phyloP scores from a whole-genome alignment of 2,888 invertebrate species.

The Apantesis nais region DNA sequence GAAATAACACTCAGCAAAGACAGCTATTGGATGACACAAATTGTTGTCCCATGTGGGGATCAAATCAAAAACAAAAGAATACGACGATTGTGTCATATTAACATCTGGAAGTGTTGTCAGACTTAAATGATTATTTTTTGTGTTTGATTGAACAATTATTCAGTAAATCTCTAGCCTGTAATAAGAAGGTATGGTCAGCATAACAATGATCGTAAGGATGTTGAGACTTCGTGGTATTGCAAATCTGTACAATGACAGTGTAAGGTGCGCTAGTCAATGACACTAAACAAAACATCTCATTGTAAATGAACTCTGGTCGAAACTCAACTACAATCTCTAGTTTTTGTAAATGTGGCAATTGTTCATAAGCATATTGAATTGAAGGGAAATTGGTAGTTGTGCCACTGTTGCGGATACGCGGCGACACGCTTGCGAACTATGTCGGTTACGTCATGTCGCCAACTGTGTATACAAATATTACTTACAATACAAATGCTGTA shows the following conservation, averaged over 20 bases:
- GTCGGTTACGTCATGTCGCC: slow-evolving; percentile 45
- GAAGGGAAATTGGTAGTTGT: slow-evolving; percentile 47
- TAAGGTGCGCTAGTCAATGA: neutral
- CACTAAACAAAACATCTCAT: neutral
- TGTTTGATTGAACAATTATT: too few relatives aligned
- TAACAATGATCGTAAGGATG: neutral
- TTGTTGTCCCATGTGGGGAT: too few relatives aligned
- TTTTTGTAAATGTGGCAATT: slow-evolving; percentile 13
- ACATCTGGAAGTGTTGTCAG: too few relatives aligned
- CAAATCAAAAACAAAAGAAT: too few relatives aligned
- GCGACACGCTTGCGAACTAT: slow-evolving; percentile 35
- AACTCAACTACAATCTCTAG: neutral
- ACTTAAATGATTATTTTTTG: too few relatives aligned
- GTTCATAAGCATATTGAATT: slow-evolving; percentile 33
- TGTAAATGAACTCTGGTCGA: neutral
- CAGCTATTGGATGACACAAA: too few relatives aligned
- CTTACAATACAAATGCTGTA: slow-evolving; percentile 33
- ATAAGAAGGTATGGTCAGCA: too few relatives aligned
- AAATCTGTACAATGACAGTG: neutral
- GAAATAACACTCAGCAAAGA: too few relatives aligned
- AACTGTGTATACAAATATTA: slow-evolving; percentile 52
- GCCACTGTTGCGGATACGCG: slow-evolving; percentile 37
- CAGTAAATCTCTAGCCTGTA: too few relatives aligned
- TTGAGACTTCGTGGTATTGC: neutral
- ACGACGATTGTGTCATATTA: too few relatives aligned